Conservation (phyloP, 35 echinoderm and acorn worm genomes). For the Holothuria glaberrima region DNA sequence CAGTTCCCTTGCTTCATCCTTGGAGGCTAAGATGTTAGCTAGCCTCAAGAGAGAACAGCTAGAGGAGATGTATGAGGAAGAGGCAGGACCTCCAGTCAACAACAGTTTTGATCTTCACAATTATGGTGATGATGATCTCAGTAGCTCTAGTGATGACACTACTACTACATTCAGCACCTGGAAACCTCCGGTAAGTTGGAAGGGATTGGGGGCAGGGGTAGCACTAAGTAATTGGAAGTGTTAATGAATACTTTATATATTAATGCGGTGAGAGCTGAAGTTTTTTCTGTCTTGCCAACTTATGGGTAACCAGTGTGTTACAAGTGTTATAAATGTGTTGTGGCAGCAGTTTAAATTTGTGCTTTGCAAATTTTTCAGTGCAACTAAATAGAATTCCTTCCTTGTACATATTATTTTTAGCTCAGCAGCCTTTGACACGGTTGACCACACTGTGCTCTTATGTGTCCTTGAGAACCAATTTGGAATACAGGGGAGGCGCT, state of each 20-base stretch:
- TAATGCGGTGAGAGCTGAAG: no score
- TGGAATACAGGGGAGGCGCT: no score
- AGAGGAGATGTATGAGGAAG: conserved; percentile 92
- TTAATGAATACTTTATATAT: no score
- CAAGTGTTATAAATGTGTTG: not conserved
- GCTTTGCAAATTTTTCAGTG: no score
- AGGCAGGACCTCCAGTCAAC: conserved; percentile 47
- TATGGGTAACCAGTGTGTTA: not conserved
- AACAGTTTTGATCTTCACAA: conserved; percentile 93
- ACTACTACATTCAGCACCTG: conserved; percentile 92
- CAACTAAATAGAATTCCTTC: no score
- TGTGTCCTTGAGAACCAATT: no score
- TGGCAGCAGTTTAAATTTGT: no score
- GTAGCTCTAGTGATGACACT: conserved; percentile 92
- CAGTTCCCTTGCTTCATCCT: conserved; percentile 71
- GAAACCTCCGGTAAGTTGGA: conserved; percentile 89
- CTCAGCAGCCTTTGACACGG: no score
- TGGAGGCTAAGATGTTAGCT: conserved; percentile 95
- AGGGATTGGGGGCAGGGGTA: not conserved
- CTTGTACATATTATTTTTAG: no score
- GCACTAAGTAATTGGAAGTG: no score
- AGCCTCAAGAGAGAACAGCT: conserved; percentile 88
- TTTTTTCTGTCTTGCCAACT: not conserved
- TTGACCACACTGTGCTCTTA: no score
- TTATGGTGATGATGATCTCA: conserved; percentile 94